These are phyloP conservation scores for Delphinapterus leucas DNA, from an alignment of 2,113 vertebrate genomes.

Conservation along the genomic window DNA sequence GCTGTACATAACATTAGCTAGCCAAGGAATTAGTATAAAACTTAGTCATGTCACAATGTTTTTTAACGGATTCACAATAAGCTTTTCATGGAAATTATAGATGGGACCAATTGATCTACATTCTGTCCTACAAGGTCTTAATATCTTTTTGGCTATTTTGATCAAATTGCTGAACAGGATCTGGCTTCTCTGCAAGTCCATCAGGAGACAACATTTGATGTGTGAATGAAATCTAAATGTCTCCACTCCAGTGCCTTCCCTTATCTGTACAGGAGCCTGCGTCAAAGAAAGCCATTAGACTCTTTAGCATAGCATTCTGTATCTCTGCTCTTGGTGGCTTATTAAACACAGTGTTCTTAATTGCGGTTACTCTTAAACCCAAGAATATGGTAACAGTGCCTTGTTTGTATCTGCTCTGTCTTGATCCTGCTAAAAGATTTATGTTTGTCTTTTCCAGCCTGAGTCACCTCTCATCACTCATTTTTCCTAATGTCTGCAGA, in stretches of 20 bases:
- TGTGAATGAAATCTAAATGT: slow-evolving; percentile 33
- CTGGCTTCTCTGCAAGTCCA: slow-evolving; percentile 32
- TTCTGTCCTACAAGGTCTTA: not conserved
- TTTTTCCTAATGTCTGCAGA: slow-evolving; percentile 27
- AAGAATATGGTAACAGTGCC: not conserved
- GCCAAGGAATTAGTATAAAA: slow-evolving; percentile 23
- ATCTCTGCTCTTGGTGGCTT: slow-evolving; percentile 12
- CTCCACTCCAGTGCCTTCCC: not conserved
- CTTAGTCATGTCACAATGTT: not conserved
- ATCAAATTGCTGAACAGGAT: slow-evolving; percentile 40
- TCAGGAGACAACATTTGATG: not conserved
- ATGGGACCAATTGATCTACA: slow-evolving; percentile 6
- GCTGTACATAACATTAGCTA: slow-evolving; percentile 6
- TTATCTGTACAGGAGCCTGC: slow-evolving; percentile 9
- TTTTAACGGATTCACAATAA: slow-evolving; percentile 16
- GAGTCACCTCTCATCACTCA: slow-evolving; percentile 11
- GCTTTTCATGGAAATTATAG: slow-evolving; percentile 10
- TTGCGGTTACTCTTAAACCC: not conserved
- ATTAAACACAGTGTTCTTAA: not conserved
- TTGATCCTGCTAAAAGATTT: slow-evolving; percentile 40
- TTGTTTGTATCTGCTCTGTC: not conserved
- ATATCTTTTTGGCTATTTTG: slow-evolving; percentile 45
- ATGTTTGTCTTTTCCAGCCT: slow-evolving; percentile 26
- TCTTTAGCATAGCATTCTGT: not conserved
- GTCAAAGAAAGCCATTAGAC: slow-evolving; percentile 39